Evolutionary conservation across 2,113 vertebrate genomes (phyloP), one percentile per base, ranked within the genome.

Genomic region (Lepus europaeus): DNA sequence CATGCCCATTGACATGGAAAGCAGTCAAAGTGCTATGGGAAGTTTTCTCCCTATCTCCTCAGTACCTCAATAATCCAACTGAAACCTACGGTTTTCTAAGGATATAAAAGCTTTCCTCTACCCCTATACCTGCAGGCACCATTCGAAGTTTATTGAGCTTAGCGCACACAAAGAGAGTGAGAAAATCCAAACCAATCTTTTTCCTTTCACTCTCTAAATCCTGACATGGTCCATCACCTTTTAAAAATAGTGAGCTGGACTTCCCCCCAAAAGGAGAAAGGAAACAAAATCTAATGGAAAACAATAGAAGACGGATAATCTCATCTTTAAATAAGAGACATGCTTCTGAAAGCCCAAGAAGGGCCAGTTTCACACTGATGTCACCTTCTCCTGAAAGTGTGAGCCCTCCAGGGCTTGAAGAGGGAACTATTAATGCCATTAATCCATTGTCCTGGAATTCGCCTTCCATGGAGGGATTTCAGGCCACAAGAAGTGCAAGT

Each of bases 261-360:
- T 98, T 97, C 96, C 96, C 93, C 87, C 72, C 56, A 97, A 98
- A 97, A 64, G 97, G 97, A 98, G 98, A 98, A 99, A 98, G 98
- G 98, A 98, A 98, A 97, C 97, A 98, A 98, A 99, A 98, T 98
- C 98, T 97, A 98, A 97, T 19, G 97, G 97, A 97, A 98, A 98
- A 99, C 98, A 99, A 99, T 98, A 94, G 98, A 82, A 95, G 91
- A 97, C 97, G 98, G 98, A 98, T 99, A 98, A 99, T 99, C 99
- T 99, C 98, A 99, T 99, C 98, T 98, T 98, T 98, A 99, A 99
- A 99, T 98, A 98, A 98, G 97, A 98, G 97, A 97, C 98, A 98
- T 98, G 98, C 98, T 99, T 98, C 98, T 99, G 97, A 97, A 98
- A 98, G 98, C 98, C 98, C 98, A 98, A 98, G 98, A 96, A 69